Conservation (phyloP, 2,113 vertebrate species). For the Poicephalus gulielmi region DNA sequence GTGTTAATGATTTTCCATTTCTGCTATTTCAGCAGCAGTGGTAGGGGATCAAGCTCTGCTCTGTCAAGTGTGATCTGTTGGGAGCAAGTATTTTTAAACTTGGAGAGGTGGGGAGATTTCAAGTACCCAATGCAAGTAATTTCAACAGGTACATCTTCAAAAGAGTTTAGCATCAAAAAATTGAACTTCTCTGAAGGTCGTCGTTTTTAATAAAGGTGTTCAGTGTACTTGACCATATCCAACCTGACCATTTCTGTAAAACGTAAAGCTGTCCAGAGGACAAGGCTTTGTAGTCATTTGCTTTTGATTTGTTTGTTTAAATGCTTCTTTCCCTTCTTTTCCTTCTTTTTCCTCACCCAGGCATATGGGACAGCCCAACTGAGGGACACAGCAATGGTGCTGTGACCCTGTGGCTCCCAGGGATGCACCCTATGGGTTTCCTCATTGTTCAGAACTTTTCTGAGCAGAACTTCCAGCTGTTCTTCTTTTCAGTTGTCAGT, state of each 20-base stretch:
- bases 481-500: not conserved
- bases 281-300: not conserved
- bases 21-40: not conserved
- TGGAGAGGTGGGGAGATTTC: not conserved
- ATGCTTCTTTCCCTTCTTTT: not conserved
- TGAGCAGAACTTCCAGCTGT: not conserved
- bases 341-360: not conserved
- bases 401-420: not conserved
- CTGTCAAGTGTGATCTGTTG: rapidly evolving
- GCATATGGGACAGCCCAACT: not conserved
- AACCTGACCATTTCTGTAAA: not conserved
- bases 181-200: not conserved
- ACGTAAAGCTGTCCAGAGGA: not conserved
- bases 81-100: not conserved
- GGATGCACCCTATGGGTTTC: not conserved
- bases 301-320: not conserved
- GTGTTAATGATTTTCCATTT: not conserved
- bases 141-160: not conserved
- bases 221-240: not conserved
- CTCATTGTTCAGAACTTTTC: not conserved
- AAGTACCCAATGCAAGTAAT: not conserved
- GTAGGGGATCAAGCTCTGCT: not conserved
- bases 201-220: not conserved
- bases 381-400: not conserved
- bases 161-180: not conserved